Evolutionary conservation across 2,888 invertebrate genomes (phyloP).

Genomic region (Arctia plantaginis): DNA sequence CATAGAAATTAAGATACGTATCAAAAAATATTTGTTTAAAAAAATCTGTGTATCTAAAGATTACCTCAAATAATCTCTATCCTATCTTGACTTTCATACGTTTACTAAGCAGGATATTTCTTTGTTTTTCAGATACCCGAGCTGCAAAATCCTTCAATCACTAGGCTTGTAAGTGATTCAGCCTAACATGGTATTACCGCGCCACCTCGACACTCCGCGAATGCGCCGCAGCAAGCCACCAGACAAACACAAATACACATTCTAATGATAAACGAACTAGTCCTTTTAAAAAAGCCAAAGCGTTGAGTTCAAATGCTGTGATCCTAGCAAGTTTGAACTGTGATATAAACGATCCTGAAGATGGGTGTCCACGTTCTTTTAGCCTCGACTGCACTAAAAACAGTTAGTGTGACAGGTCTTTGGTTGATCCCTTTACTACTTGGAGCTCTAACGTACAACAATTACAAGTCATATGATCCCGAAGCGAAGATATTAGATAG

Average conservation of each 20-base stretch:
- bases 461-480: constrained; percentile 93
- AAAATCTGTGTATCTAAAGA: neutral
- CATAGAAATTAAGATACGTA: no score
- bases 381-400: constrained; percentile 92
- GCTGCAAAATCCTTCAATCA: constrained; percentile 37
- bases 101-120: constrained; percentile 15
- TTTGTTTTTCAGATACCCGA: constrained; percentile 66
- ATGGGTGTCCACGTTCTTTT: constrained; percentile 92
- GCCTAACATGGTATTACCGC: constrained; percentile 75
- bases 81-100: neutral
- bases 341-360: constrained; percentile 47
- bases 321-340: constrained; percentile 47
- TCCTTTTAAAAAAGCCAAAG: constrained; percentile 62
- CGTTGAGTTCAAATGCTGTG: constrained; percentile 52
- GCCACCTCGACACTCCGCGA: constrained; percentile 58
- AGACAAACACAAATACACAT: constrained; percentile 65
- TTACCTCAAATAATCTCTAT: neutral
- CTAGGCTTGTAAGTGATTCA: constrained; percentile 61
- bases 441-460: constrained; percentile 93
- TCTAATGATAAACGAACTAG: constrained; percentile 56
- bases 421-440: constrained; percentile 94
- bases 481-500: constrained; percentile 91
- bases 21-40: no score
- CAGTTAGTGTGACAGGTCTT: constrained; percentile 91
- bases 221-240: constrained; percentile 80